Evolutionary conservation across 2,888 invertebrate species (phyloP).

Genomic region (Laothoe populi): DNA sequence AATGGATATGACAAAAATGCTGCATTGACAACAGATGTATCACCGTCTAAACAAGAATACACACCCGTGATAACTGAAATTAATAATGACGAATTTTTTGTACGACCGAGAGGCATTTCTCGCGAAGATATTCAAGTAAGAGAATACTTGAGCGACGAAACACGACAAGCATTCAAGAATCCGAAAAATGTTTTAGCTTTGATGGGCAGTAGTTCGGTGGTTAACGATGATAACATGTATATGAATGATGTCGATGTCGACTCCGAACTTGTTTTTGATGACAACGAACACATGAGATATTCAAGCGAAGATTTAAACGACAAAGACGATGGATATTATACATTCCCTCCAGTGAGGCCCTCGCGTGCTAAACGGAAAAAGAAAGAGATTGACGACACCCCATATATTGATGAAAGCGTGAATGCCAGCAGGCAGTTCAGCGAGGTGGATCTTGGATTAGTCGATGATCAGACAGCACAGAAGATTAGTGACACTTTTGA

Average conservation of each 20-base stretch:
- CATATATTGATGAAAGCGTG: slow-evolving; percentile 76
- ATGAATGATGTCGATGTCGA: slow-evolving; percentile 71
- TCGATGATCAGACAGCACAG: slow-evolving; percentile 78
- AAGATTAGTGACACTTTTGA: slow-evolving; percentile 49
- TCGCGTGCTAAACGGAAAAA: slow-evolving; percentile 83
- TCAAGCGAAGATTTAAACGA: slow-evolving; percentile 77
- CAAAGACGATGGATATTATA: slow-evolving; percentile 81
- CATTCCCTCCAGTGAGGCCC: slow-evolving; percentile 84
- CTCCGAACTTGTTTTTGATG: slow-evolving; percentile 67
- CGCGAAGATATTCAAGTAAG: slow-evolving; percentile 92
- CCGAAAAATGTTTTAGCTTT: slow-evolving; percentile 88
- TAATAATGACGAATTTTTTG: slow-evolving; percentile 94
- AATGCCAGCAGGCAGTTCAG: slow-evolving; percentile 74
- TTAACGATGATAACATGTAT: slow-evolving; percentile 65
- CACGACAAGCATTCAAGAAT: slow-evolving; percentile 90
- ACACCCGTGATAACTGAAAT: slow-evolving; percentile 91
- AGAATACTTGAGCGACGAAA: slow-evolving; percentile 91
- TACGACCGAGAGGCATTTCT: slow-evolving; percentile 92
- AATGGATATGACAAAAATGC: slow-evolving; percentile 54
- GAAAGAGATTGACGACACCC: slow-evolving; percentile 62
- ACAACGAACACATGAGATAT: slow-evolving; percentile 64
- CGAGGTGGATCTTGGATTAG: slow-evolving; percentile 71
- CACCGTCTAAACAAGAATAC: slow-evolving; percentile 76
- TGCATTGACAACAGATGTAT: slow-evolving; percentile 62
- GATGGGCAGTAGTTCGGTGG: slow-evolving; percentile 76